Evolutionary conservation across 2,888 invertebrate genomes (phyloP).

Genomic region (Drosophila mimetica): DNA sequence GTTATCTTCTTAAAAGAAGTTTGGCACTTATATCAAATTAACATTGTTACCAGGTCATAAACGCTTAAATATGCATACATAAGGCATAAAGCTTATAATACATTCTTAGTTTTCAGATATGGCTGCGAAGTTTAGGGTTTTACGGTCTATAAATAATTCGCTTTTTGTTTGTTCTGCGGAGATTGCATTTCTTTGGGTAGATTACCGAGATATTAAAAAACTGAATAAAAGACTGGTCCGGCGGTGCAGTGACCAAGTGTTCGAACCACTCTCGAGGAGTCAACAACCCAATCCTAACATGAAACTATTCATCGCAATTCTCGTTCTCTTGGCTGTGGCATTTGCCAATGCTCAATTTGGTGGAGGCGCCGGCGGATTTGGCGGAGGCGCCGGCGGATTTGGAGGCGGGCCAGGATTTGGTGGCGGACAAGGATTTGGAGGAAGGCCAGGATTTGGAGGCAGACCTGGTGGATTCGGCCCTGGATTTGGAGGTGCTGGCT

Average conservation of each 20-base stretch:
- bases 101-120: too few relatives aligned
- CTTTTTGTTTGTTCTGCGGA: too few relatives aligned
- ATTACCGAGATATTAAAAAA: conserved; percentile 14
- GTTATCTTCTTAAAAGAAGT: too few relatives aligned
- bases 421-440: conserved; percentile 11
- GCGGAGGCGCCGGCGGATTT: conserved; percentile 5
- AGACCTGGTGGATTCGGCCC: neutral
- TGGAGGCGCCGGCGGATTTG: conserved; percentile 6
- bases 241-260: conserved; percentile 48
- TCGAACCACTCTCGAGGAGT: conserved; percentile 44
- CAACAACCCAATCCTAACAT: conserved; percentile 38
- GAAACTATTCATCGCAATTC: conserved; percentile 59
- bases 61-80: too few relatives aligned
- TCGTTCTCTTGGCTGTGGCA: conserved; percentile 48
- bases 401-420: conserved; percentile 16
- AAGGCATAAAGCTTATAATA: too few relatives aligned
- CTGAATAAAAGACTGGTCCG: conserved; percentile 56
- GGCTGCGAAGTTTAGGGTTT: too few relatives aligned
- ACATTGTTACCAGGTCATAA: too few relatives aligned
- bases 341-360: conserved; percentile 32
- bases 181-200: neutral
- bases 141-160: too few relatives aligned
- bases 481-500: conserved; percentile 8
- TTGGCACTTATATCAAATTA: too few relatives aligned
- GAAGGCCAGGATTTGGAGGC: conserved; percentile 3